A percentile compares a stretch with the other conserved stretches of the same genome.
Conservation (phyloP, 2,113 vertebrate genomes). For the Machaerirhynchus nigripectus region DNA sequence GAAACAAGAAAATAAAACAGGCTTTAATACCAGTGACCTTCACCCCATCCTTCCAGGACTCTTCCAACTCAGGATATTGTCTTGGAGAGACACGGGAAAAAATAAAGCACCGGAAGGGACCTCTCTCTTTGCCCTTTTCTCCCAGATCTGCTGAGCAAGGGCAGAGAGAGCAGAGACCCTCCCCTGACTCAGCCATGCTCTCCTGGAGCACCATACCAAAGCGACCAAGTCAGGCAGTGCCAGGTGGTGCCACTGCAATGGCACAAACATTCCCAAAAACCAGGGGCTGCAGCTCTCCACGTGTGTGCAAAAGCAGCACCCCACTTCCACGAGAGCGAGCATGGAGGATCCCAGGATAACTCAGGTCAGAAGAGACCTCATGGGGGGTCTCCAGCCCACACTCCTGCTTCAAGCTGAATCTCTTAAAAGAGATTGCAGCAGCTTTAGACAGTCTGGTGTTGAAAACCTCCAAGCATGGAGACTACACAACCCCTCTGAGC, state of each 20-base stretch:
- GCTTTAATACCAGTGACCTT: not conserved
- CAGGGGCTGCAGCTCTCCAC: not conserved
- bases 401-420: not conserved
- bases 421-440: not conserved
- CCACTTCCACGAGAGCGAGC: not conserved
- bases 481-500: not conserved
- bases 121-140: not conserved
- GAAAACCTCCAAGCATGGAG: not conserved
- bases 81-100: not conserved
- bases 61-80: not conserved
- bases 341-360: not conserved
- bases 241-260: not conserved
- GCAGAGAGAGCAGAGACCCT: not conserved
- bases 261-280: not conserved
- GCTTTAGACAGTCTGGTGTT: not conserved
- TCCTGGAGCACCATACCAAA: not conserved
- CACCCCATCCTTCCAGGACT: not conserved
- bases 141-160: not conserved
- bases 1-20: not conserved
- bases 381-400: not conserved
- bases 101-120: not conserved
- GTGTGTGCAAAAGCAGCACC: not conserved
- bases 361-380: not conserved
- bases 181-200: accelerated
- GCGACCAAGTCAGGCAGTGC: not conserved